Evolutionary conservation across 2,888 invertebrate genomes (phyloP), one percentile per base, ranked within the genome.

Genomic region (Sinohyriopsis cumingii): DNA sequence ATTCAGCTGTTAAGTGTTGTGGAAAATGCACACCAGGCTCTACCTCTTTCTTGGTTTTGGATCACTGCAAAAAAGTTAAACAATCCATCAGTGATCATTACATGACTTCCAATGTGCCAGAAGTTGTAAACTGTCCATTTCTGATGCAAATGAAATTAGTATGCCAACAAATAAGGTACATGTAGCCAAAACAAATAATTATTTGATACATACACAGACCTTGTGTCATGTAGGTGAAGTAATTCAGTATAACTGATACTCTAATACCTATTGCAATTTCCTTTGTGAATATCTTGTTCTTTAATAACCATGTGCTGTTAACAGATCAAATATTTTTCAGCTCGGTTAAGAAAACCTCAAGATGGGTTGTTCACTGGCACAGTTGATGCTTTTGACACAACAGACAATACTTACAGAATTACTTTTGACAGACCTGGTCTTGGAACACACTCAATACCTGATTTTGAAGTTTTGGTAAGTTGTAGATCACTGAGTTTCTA

Each of bases 371-470:
- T 97, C 86, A 96, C 95, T 63, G 97, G 96, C 12, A 94, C 94
- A 61, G 96, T 98, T 78, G 98, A 98, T 91, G 98, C 97, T 55
- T 95, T 98, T 28, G 98, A 99, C 87, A 96, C 97, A 7, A 94
- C 96, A 6, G 96, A 96, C 86, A 96, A 96, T 85, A 95, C 96
- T 15, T 99, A 99, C 90, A 93, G 98, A 84, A 95, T 99, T 81
- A 95, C 96, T 2, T 98, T 99, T 91, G 98, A 98, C 90, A 92
- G 97, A 66, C 93, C 94, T 60, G 97, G 96, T 61, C 92, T 98
- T 59, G 98, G 98, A 1, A 97, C 97, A 7, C 96, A 98, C 91
- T 96, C 97, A 67, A 95, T 98, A 75, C 97, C 97, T 28, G 98
- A 99, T 91, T 97, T 94, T 91, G 98, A 98, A 93, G 98, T 98